phyloP scores from a whole-genome alignment of 2,888 invertebrate genomes.

The Dexiosoma caninum region DNA sequence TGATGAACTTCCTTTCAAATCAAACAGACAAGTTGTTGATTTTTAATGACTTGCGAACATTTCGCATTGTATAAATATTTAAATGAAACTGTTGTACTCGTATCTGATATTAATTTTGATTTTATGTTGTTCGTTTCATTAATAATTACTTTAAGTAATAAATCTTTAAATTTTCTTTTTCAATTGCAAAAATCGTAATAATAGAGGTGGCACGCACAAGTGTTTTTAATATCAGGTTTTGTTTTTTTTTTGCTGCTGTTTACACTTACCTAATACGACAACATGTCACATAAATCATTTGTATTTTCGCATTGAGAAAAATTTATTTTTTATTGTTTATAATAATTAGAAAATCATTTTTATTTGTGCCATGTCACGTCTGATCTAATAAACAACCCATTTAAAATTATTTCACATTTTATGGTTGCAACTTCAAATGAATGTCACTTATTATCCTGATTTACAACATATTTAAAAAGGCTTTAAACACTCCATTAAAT shows the following conservation, averaged over 20 bases:
- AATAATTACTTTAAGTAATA: background rate
- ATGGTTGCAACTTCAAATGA: constrained; percentile 30
- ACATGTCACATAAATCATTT: constrained; percentile 44
- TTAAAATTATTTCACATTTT: constrained; percentile 38
- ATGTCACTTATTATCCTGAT: constrained; percentile 55
- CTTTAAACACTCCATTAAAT: constrained; percentile 30
- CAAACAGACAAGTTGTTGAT: constrained; percentile 22
- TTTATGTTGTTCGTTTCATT: background rate
- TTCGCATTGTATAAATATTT: constrained; percentile 6
- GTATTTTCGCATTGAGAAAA: background rate
- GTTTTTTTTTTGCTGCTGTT: background rate
- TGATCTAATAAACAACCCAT: constrained; percentile 41
- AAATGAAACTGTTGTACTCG: constrained; percentile 5
- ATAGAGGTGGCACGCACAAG: background rate
- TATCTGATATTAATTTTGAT: background rate
- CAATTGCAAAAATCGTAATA: background rate
- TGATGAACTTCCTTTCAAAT: constrained; percentile 57
- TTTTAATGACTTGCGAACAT: background rate
- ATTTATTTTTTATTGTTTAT: background rate
- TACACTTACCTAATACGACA: constrained; percentile 10
- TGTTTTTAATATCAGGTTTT: constrained; percentile 28
- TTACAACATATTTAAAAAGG: constrained; percentile 50
- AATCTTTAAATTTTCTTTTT: constrained; percentile 8
- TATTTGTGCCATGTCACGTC: constrained; percentile 49
- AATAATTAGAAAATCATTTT: constrained; percentile 50